These are phyloP conservation scores for Okamejei kenojei DNA, from an alignment of 2,797 vertebrate species.

Conservation along the genomic window DNA sequence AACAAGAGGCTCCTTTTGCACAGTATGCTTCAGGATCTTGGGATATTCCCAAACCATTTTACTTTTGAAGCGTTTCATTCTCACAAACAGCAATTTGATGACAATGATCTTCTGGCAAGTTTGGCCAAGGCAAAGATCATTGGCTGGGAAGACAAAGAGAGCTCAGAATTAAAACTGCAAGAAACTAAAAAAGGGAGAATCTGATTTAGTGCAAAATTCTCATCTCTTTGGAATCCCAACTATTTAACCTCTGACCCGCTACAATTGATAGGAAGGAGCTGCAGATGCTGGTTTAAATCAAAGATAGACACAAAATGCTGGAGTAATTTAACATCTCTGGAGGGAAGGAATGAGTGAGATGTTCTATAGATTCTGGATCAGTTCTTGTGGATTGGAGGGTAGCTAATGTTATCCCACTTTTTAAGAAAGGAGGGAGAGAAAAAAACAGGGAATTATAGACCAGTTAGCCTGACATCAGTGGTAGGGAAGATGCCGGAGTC, in stretches of 20 bases:
- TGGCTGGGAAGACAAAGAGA: too few relatives aligned
- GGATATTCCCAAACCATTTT: not conserved
- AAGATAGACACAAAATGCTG: too few relatives aligned
- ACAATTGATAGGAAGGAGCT: not conserved
- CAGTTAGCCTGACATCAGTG: too few relatives aligned
- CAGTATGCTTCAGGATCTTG: not conserved
- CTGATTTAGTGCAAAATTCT: not conserved
- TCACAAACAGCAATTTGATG: not conserved
- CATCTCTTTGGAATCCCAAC: not conserved
- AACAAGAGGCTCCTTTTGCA: not conserved
- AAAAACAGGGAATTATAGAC: too few relatives aligned
- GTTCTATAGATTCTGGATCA: too few relatives aligned
- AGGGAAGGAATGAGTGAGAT: too few relatives aligned
- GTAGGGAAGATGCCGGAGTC: too few relatives aligned
- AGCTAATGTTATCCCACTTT: too few relatives aligned
- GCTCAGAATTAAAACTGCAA: not conserved
- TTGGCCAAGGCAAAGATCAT: not conserved
- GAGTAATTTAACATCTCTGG: too few relatives aligned
- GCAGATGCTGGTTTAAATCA: too few relatives aligned
- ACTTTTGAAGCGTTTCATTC: not conserved
- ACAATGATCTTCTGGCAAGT: not conserved
- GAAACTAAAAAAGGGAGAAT: not conserved
- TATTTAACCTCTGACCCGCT: not conserved
- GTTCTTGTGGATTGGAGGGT: too few relatives aligned
- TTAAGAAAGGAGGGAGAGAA: too few relatives aligned